phyloP scores from a whole-genome alignment of 2,888 invertebrate species.

The Zaprionus obscuricornis region DNA sequence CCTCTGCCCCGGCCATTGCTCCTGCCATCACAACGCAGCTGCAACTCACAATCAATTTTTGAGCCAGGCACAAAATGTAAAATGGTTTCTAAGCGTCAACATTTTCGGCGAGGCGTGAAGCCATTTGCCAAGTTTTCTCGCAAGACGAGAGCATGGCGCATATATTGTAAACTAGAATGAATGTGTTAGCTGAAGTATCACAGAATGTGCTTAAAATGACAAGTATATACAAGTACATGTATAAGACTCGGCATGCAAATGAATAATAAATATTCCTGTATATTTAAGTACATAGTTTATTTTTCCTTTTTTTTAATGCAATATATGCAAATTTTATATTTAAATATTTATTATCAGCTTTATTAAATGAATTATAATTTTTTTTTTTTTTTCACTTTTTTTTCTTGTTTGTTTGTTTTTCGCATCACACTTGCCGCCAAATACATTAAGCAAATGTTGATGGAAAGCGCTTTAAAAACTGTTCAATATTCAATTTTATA shows the following conservation, averaged over 20 bases:
- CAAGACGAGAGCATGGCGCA: background rate
- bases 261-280: conserved; percentile 16
- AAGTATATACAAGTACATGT: too few species aligned
- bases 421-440: too few species aligned
- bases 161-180: conserved; percentile 6
- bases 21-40: background rate
- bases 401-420: too few species aligned
- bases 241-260: too few species aligned
- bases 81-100: conserved; percentile 55
- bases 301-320: too few species aligned
- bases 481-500: conserved; percentile 9
- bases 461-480: background rate
- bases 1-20: background rate
- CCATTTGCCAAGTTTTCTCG: conserved; percentile 29
- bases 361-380: too few species aligned
- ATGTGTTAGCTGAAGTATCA: conserved; percentile 5
- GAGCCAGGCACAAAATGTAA: conserved; percentile 39
- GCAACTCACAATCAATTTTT: conserved; percentile 36
- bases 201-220: conserved; percentile 2
- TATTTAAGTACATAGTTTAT: too few species aligned
- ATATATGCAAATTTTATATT: too few species aligned
- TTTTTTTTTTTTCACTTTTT: too few species aligned
- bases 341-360: too few species aligned
- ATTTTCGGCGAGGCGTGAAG: conserved; percentile 55
- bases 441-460: background rate